Evolutionary conservation across 2,113 vertebrate genomes (phyloP), one percentile per base, ranked within the genome.

Genomic region (Carlito syrichta): DNA sequence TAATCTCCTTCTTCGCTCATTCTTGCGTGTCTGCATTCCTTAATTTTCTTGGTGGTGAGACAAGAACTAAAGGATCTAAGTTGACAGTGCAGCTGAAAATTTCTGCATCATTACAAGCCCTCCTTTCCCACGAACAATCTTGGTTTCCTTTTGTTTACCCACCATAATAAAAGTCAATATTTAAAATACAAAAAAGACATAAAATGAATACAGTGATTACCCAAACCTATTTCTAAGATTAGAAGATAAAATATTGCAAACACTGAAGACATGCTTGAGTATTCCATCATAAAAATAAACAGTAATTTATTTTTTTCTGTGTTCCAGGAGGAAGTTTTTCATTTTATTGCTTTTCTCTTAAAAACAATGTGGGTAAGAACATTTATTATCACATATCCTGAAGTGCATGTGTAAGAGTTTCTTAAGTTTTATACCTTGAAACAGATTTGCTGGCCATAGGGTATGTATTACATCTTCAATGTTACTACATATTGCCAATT

Each of bases 91-190:
- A n/a, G n/a, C n/a, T n/a, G n/a, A n/a, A n/a, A n/a, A n/a, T n/a
- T n/a, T n/a, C n/a, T n/a, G n/a, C n/a, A n/a, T n/a, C 2, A 1
- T 38, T 54, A 38, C 12, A 52, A 38, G 9, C 6, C 7, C 6
- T 43, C 11, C 2, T 52, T 82, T 62, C 52, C 43, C 10, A 32
- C 30, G 40, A 88, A 32, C 38, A 27, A 3, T 90, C 5, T 22
- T 86, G 19, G 5, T 40, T 48, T 54, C 48, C 45, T 25, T 30
- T 13, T 79, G 1, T 79, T 78, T 43, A 35, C 23, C 22, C 17
- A 45, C 11, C 3, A 38, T 45, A 86, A 86, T 74, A 68, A 45
- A 52, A 25, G 52, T 0, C 3, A 87, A 48, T 60, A 52, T 81
- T 63, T 78, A 78, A 63, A 78, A 62, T 35, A 16, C 13, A 8